Evolutionary conservation across 2,888 invertebrate genomes (phyloP), one percentile per base, ranked within the genome.

Genomic region (Leucozona laternaria): DNA sequence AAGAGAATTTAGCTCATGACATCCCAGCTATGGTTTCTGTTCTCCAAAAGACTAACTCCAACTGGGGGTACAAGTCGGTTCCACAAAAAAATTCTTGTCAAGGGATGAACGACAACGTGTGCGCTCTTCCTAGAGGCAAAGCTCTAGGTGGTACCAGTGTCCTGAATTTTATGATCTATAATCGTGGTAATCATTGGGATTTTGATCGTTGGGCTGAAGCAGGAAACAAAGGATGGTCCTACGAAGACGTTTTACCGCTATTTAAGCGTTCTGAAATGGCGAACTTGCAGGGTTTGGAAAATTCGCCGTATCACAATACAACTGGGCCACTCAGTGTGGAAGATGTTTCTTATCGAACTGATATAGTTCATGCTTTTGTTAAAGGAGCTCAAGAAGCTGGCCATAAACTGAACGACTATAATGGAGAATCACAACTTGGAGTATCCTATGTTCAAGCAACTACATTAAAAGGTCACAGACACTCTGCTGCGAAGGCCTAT

Each of bases 151-250:
- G 94, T 2, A 91, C 93, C 1, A 93, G 93, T 66, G 92, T 93
- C 17, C 92, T 94, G 58, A 94, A 94, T 90, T 94, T 94, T 90
- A 94, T 94, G 94, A 93, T 95, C 71, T 96, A 96, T 91, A 94
- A 95, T 0, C 93, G 96, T 81, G 96, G 96, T 1, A 94, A 95
- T 88, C 94, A 93, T 6, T 91, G 92, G 22, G 96, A 96, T 89
- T 96, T 95, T 93, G 95, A 96, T 88, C 92, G 93, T 89, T 89
- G 96, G 94, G 94, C 94, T 4, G 92, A 92, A 0, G 93, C 93
- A 55, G 96, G 96, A 4, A 96, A 96, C 89, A 93, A 93, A 17
- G 96, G 95, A 62, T 96, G 96, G 96, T 93, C 95, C 2, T 94
- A 94, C 89, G 90, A 93, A 4, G 94, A 94, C 5, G 93, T 94